Evolutionary conservation across 1,140 invertebrate species (phyloP).

Genomic region (Eumaeus atala): DNA sequence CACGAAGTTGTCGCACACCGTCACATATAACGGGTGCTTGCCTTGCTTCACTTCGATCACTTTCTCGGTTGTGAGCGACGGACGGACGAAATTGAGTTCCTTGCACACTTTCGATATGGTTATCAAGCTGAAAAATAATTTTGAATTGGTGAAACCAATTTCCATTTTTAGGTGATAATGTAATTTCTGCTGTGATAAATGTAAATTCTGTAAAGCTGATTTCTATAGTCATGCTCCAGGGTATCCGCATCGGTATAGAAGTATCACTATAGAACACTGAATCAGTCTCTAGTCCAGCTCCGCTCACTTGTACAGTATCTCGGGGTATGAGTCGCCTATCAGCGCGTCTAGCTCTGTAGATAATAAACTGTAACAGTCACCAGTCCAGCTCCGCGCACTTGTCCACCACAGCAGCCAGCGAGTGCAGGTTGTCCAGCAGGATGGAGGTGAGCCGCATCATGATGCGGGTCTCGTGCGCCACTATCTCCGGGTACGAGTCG

Average conservation of each 20-base stretch:
- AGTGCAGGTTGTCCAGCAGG: slow-evolving; percentile 77
- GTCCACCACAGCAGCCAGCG: slow-evolving; percentile 78
- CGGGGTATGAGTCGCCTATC: slow-evolving; percentile 83
- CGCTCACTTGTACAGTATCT: slow-evolving; percentile 81
- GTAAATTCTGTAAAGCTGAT: too few species aligned
- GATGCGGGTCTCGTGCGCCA: slow-evolving; percentile 83
- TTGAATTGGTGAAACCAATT: too few species aligned
- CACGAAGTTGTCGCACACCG: slow-evolving; percentile 80
- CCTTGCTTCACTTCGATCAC: slow-evolving; percentile 82
- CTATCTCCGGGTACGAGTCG: slow-evolving; percentile 84
- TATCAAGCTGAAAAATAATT: slow-evolving; percentile 77
- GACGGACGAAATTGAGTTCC: slow-evolving; percentile 83
- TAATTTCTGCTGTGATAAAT: too few species aligned
- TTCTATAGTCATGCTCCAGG: too few species aligned
- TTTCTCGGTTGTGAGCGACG: slow-evolving; percentile 76
- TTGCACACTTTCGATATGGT: slow-evolving; percentile 81
- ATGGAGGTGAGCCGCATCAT: slow-evolving; percentile 81
- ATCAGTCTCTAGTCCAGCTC: slow-evolving; percentile 29
- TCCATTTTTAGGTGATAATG: too few species aligned
- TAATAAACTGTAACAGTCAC: slow-evolving; percentile 16
- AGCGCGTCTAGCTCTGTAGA: slow-evolving; percentile 83
- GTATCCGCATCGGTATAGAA: too few species aligned
- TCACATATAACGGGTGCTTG: slow-evolving; percentile 86
- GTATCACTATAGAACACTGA: too few species aligned
- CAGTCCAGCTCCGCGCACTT: slow-evolving; percentile 71